A percentile compares a stretch with the other conserved stretches of the same genome.
Evolutionary conservation across 2,888 invertebrate species (phyloP).

Genomic region (Rhagium mordax): DNA sequence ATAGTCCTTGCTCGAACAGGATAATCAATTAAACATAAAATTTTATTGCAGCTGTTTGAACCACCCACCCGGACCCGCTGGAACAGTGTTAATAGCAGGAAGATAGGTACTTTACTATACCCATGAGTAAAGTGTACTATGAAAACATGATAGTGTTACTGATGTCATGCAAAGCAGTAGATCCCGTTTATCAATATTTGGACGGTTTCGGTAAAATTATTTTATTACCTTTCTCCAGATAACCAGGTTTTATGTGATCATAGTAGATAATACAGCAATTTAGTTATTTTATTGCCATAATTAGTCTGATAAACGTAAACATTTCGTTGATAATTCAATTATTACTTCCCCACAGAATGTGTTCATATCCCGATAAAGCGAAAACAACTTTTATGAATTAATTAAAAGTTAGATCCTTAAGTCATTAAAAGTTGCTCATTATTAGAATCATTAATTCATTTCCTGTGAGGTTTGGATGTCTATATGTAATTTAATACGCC

Average conservation of each 20-base stretch:
- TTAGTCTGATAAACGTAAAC: constrained; percentile 15
- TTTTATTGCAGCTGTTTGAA: too few species aligned
- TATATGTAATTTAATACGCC: constrained; percentile 60
- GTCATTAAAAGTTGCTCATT: constrained; percentile 40
- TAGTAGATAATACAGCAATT: neutral
- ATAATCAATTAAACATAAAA: too few species aligned
- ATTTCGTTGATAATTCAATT: neutral
- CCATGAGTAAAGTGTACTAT: too few species aligned
- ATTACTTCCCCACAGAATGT: neutral
- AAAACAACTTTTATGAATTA: neutral
- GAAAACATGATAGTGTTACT: too few species aligned
- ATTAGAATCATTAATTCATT: constrained; percentile 60
- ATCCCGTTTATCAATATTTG: constrained; percentile 2
- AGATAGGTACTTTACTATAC: too few species aligned
- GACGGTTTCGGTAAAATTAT: neutral
- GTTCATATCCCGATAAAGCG: neutral
- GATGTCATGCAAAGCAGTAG: neutral
- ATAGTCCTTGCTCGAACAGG: too few species aligned
- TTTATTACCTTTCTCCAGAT: constrained; percentile 11
- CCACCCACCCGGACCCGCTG: too few species aligned
- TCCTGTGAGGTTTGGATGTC: constrained; percentile 53
- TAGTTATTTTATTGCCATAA: constrained; percentile 4
- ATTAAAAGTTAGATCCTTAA: neutral
- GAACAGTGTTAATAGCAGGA: too few species aligned
- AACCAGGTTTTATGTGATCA: constrained; percentile 5